Evolutionary conservation across 1,140 invertebrate species (phyloP).

Genomic region (Danaus melanippus): DNA sequence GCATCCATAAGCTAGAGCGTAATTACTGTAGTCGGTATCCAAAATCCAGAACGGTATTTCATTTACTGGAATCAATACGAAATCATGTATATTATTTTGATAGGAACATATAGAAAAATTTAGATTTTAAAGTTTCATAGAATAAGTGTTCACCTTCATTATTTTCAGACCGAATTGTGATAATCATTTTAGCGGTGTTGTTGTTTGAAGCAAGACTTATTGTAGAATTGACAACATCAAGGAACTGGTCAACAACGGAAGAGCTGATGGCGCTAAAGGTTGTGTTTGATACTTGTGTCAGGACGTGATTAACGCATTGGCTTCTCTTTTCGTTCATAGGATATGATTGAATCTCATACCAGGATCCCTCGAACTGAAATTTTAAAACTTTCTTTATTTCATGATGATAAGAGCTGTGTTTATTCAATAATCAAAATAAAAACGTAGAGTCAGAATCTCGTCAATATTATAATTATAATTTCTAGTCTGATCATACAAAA

Average conservation of each 20-base stretch:
- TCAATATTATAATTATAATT: too few relatives aligned
- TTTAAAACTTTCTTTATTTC: background rate
- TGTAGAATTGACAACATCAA: constrained; percentile 13
- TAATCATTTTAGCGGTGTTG: constrained; percentile 25
- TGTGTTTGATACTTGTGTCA: constrained; percentile 22
- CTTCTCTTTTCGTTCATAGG: constrained; percentile 35
- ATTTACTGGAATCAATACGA: constrained; percentile 27
- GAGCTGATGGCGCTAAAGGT: constrained; percentile 12
- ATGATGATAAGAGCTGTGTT: too few relatives aligned
- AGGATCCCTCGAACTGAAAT: constrained; percentile 43
- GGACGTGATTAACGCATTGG: constrained; percentile 38
- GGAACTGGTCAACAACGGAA: constrained; percentile 29
- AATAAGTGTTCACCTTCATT: constrained; percentile 10
- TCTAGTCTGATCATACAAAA: too few relatives aligned
- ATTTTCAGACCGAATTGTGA: constrained; percentile 13
- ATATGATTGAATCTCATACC: constrained; percentile 47
- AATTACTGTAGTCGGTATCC: constrained; percentile 36
- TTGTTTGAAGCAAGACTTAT: constrained; percentile 20
- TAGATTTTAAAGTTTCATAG: background rate
- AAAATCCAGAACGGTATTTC: constrained; percentile 43
- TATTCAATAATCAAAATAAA: too few relatives aligned
- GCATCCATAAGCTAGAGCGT: constrained; percentile 50
- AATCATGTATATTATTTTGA: too few relatives aligned
- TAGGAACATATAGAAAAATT: background rate
- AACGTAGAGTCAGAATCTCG: too few relatives aligned